These are phyloP conservation scores for Argynnis bischoffii DNA, from an alignment of 2,888 invertebrate species.

Conservation along the genomic window DNA sequence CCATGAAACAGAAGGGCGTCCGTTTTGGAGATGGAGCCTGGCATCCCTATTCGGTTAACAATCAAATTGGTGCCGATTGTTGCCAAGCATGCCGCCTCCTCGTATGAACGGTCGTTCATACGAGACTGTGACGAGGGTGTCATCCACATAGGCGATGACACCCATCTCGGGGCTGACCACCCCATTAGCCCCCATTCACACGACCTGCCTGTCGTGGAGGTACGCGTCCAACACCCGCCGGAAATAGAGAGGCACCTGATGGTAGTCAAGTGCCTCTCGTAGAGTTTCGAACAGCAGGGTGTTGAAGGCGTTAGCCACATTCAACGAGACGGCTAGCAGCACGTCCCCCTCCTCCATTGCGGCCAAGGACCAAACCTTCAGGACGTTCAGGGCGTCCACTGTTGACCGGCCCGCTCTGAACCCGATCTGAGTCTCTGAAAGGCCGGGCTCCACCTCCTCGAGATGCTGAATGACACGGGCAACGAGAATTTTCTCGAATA, in stretches of 20 bases:
- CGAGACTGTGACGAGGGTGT: no score
- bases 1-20: no score
- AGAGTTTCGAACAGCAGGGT: neutral
- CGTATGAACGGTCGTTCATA: no score
- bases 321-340: neutral
- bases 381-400: neutral
- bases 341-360: neutral
- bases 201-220: no score
- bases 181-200: no score
- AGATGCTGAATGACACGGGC: conserved; percentile 5
- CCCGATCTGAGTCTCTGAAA: neutral
- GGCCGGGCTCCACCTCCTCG: neutral
- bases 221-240: no score
- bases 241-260: neutral
- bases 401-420: neutral
- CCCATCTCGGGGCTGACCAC: no score
- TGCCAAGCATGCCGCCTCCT: no score
- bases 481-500: conserved; percentile 3
- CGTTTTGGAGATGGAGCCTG: no score
- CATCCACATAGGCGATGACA: no score
- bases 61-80: no score
- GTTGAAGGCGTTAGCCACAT: conserved; percentile 5
- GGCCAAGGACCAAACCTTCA: neutral
- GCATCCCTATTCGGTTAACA: no score
- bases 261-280: neutral